Conservation (phyloP, 37 sponge, comb jelly and placozoan species). For the Hormiphora californensis region DNA sequence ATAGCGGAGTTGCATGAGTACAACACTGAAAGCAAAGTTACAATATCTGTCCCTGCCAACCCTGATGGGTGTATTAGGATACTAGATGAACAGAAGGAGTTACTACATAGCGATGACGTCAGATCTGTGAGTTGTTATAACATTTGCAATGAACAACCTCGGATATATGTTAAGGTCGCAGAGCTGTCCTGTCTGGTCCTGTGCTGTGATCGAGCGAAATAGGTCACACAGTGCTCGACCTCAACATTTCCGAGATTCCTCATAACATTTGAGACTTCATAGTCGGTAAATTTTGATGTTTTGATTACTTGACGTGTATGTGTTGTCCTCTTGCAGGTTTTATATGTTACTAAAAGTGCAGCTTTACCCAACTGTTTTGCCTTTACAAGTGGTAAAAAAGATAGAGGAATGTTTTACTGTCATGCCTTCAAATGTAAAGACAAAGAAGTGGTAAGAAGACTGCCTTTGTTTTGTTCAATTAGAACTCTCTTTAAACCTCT, state of each 20-base stretch:
- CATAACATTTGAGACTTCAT: too few relatives aligned
- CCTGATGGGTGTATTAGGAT: constrained; percentile 1
- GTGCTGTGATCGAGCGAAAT: too few relatives aligned
- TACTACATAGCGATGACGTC: neutral
- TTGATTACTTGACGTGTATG: too few relatives aligned
- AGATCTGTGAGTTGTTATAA: neutral
- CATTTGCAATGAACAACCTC: neutral
- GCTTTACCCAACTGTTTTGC: constrained; percentile 3
- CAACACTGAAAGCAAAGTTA: constrained; percentile 13
- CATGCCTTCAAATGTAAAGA: constrained; percentile 39
- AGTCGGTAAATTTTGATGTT: too few relatives aligned
- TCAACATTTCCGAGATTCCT: too few relatives aligned
- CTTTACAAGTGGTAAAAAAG: constrained; percentile 29
- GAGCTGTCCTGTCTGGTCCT: too few relatives aligned
- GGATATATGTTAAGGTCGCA: too few relatives aligned
- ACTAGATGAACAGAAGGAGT: neutral
- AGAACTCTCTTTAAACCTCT: neutral
- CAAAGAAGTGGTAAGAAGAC: neutral
- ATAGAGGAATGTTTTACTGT: neutral
- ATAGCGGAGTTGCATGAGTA: neutral
- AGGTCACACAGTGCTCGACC: too few relatives aligned
- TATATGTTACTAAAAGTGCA: constrained; percentile 22
- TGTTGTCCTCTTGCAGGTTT: neutral
- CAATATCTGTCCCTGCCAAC: neutral
- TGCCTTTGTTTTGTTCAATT: neutral